Percentiles rank a stretch among this genome's conserved stretches.
phyloP scores from a whole-genome alignment of 2,797 vertebrate genomes.

The Sternarchorhynchus goeldii region DNA sequence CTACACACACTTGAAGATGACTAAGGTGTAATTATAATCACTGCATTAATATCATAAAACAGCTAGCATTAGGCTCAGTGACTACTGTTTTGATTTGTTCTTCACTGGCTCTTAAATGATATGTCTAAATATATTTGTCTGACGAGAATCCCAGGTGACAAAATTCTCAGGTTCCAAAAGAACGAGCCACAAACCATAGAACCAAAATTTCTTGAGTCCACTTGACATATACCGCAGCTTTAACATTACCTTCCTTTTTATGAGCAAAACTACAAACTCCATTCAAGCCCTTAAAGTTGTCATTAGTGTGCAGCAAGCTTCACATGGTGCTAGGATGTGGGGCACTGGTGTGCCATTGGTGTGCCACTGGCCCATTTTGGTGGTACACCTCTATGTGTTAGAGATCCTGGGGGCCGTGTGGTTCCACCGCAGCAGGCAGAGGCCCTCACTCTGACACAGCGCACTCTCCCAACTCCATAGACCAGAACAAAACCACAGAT shows the following conservation, averaged over 20 bases:
- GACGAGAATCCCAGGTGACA: neutral
- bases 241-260: conserved; percentile 10
- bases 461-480: conserved; percentile 57
- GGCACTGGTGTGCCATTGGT: conserved; percentile 65
- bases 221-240: neutral
- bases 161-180: conserved; percentile 6
- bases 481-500: conserved; percentile 71
- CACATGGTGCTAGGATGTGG: conserved; percentile 59
- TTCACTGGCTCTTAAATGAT: neutral
- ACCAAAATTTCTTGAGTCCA: neutral
- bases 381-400: conserved; percentile 60
- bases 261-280: neutral
- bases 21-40: neutral
- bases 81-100: neutral
- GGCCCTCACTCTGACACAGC: conserved; percentile 57
- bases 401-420: neutral
- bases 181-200: neutral
- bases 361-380: conserved; percentile 74
- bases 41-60: neutral
- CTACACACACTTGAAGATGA: too few relatives aligned
- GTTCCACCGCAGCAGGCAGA: conserved; percentile 52
- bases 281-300: neutral
- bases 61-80: neutral
- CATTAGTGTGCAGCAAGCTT: conserved; percentile 5
- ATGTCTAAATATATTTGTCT: neutral